These are phyloP conservation scores for Zelostemma sp. DNA, from an alignment of 1,140 invertebrate species.

Conservation along the genomic window DNA sequence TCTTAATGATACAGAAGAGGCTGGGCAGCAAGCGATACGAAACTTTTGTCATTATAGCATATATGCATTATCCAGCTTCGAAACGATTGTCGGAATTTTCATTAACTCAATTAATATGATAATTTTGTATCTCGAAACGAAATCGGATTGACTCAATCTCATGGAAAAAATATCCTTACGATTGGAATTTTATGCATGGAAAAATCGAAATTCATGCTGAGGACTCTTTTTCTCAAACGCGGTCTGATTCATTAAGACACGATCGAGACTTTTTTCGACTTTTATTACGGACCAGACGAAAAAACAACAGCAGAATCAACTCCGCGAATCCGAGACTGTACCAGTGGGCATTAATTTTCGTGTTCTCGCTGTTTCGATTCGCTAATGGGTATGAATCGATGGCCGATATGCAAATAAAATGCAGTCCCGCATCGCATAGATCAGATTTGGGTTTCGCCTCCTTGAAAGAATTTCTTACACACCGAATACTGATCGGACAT, in stretches of 20 bases:
- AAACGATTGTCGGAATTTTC: background rate
- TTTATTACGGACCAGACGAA: background rate
- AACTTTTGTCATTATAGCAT: background rate
- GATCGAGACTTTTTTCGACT: too few relatives aligned
- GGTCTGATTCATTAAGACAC: background rate
- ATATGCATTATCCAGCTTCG: background rate
- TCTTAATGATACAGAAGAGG: conserved; percentile 6
- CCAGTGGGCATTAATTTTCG: conserved; percentile 13
- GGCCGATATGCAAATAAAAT: conserved; percentile 26
- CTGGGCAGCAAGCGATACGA: background rate
- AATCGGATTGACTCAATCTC: too few relatives aligned
- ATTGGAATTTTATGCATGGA: too few relatives aligned
- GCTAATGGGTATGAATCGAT: conserved; percentile 32
- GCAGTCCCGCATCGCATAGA: background rate
- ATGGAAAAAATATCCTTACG: too few relatives aligned
- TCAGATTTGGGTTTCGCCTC: background rate
- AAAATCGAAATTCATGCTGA: too few relatives aligned
- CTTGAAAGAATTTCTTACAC: background rate
- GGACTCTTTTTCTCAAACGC: too few relatives aligned
- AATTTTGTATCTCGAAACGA: too few relatives aligned
- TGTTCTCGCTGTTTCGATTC: conserved; percentile 3
- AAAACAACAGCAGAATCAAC: background rate
- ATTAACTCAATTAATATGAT: too few relatives aligned
- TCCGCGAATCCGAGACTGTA: background rate
- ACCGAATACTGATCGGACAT: conserved; percentile 9